Percentiles rank a stretch among this genome's conserved stretches.
Evolutionary conservation across 2,888 invertebrate genomes (phyloP).

Genomic region (Xanthia icteritia): DNA sequence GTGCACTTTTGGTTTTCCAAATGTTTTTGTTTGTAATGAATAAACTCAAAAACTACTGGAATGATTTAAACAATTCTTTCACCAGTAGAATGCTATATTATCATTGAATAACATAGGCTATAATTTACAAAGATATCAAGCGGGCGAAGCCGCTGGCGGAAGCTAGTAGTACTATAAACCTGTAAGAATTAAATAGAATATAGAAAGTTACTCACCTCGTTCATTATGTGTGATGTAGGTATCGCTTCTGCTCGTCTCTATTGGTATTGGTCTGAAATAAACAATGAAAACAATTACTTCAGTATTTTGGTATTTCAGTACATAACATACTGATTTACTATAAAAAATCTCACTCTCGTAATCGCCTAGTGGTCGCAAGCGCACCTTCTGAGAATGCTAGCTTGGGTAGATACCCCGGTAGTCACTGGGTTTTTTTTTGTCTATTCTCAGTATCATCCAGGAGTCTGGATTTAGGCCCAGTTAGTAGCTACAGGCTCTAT

Average conservation of each 20-base stretch:
- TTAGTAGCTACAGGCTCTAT: background rate
- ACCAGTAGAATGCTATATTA: too few relatives aligned
- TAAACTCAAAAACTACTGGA: too few relatives aligned
- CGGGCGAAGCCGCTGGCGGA: too few relatives aligned
- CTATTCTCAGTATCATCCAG: background rate
- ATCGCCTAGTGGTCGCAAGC: background rate
- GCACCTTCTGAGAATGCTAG: background rate
- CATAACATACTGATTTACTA: background rate
- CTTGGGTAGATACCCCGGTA: background rate
- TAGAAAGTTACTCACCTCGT: slow-evolving; percentile 68
- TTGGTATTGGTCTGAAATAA: slow-evolving; percentile 74
- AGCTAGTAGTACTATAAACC: background rate
- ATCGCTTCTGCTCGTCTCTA: slow-evolving; percentile 79
- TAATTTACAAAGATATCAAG: too few relatives aligned
- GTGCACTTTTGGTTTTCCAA: too few relatives aligned
- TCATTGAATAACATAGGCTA: too few relatives aligned
- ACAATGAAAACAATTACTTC: background rate
- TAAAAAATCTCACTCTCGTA: background rate
- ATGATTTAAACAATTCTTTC: too few relatives aligned
- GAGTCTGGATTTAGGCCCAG: background rate
- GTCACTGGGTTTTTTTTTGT: background rate
- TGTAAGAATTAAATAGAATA: background rate
- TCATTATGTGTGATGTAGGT: slow-evolving; percentile 71
- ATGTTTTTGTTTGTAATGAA: too few relatives aligned
- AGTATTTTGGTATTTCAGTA: background rate